phyloP scores from a whole-genome alignment of 1,140 invertebrate genomes.

The Ceratina calcarata region DNA sequence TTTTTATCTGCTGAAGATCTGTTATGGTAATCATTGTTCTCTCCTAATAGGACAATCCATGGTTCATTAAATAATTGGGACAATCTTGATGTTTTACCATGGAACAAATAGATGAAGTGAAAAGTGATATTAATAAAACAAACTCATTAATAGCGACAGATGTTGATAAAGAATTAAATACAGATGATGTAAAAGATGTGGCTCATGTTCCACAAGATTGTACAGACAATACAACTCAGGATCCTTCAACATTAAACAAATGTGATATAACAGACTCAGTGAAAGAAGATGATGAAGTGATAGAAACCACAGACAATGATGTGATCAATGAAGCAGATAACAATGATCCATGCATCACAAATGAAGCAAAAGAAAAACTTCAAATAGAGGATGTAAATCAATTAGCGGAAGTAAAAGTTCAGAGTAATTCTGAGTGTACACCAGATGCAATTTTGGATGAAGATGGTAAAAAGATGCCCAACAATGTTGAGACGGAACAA shows the following conservation, averaged over 20 bases:
- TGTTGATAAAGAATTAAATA: not conserved
- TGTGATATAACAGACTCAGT: slow-evolving; percentile 5
- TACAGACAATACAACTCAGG: not conserved
- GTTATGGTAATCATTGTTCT: slow-evolving; percentile 9
- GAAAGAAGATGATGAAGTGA: not conserved
- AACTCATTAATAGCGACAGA: not conserved
- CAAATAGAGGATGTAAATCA: slow-evolving; percentile 2
- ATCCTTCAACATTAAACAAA: not conserved
- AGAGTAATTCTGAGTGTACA: not conserved
- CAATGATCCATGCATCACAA: not conserved
- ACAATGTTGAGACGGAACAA: not conserved
- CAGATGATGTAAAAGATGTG: not conserved
- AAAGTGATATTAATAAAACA: not conserved
- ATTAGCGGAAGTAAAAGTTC: not conserved
- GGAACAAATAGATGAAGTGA: slow-evolving; percentile 46
- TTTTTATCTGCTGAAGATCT: not conserved
- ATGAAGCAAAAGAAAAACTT: slow-evolving; percentile 4
- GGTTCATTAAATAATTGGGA: slow-evolving; percentile 43
- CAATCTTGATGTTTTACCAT: slow-evolving; percentile 49
- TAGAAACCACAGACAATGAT: not conserved
- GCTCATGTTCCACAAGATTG: not conserved
- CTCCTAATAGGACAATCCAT: slow-evolving; percentile 45
- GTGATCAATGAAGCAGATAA: not conserved
- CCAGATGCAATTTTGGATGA: not conserved
- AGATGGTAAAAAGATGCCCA: slow-evolving; percentile 28